phyloP scores from a whole-genome alignment of 2,797 vertebrate species.

The Rhynchonycteris naso region DNA sequence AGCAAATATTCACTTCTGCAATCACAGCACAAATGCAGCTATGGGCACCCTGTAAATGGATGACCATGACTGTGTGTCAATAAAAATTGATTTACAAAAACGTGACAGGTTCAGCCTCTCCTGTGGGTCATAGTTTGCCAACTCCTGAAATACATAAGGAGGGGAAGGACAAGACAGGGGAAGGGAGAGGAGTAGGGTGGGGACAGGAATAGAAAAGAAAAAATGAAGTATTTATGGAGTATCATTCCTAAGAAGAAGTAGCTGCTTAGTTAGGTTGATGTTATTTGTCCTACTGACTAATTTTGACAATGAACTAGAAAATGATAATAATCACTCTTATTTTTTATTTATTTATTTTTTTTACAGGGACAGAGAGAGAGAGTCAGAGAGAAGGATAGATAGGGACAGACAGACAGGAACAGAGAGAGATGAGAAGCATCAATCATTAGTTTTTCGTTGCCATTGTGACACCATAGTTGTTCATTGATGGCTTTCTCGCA shows the following conservation, averaged over 20 bases:
- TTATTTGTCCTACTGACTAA: slow-evolving; percentile 16
- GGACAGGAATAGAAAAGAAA: background rate
- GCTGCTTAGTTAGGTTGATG: background rate
- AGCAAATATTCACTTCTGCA: background rate
- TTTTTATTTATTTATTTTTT: too few relatives aligned
- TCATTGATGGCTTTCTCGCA: too few relatives aligned
- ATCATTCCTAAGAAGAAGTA: background rate
- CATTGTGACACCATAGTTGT: too few relatives aligned
- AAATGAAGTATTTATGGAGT: background rate
- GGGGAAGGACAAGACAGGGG: background rate
- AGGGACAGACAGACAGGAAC: too few relatives aligned
- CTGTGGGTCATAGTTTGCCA: background rate
- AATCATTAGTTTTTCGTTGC: too few relatives aligned
- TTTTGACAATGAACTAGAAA: slow-evolving; percentile 7
- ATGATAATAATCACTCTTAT: too few relatives aligned
- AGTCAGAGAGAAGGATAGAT: too few relatives aligned
- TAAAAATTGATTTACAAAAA: slow-evolving; percentile 24
- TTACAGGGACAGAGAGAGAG: too few relatives aligned
- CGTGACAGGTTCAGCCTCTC: background rate
- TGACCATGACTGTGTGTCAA: background rate
- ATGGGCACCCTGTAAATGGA: background rate
- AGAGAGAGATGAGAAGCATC: too few relatives aligned
- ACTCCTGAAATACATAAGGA: background rate
- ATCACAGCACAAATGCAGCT: background rate
- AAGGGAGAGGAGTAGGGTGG: background rate